Conservation (phyloP, 2,888 invertebrate species). For the Myathropa florea region DNA sequence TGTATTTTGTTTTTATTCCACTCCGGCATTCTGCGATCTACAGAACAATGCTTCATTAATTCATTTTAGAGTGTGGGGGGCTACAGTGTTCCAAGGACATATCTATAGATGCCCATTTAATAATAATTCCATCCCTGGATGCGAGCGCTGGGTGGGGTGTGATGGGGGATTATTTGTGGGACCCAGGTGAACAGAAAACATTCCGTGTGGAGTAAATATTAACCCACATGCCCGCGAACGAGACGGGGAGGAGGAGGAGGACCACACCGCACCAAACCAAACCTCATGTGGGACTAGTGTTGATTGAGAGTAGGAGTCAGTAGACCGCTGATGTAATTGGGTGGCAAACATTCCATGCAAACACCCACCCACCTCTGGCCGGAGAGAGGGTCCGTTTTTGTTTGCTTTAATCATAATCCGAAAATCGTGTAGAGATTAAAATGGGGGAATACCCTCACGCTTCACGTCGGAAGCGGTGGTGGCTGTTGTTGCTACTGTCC, state of each 20-base stretch:
- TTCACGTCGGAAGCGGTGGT: not conserved
- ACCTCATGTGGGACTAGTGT: conserved; percentile 24
- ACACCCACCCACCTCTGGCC: conserved; percentile 6
- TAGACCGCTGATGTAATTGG: conserved; percentile 42
- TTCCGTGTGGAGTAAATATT: conserved; percentile 43
- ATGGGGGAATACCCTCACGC: conserved; percentile 9
- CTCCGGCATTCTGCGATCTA: conserved; percentile 8
- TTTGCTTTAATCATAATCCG: conserved; percentile 62
- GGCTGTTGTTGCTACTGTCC: conserved; percentile 42
- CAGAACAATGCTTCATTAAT: conserved; percentile 59
- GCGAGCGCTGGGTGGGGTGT: not conserved
- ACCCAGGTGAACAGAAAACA: conserved; percentile 61
- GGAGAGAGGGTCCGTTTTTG: not conserved
- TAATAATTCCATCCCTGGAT: conserved; percentile 51
- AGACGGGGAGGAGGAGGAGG: not conserved
- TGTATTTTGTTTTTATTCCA: conserved; percentile 44
- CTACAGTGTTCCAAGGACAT: conserved; percentile 12
- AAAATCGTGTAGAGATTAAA: conserved; percentile 69
- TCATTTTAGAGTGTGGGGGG: conserved; percentile 36
- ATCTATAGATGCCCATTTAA: conserved; percentile 58
- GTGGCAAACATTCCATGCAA: conserved; percentile 23
- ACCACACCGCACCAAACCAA: not conserved
- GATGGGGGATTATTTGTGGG: conserved; percentile 54
- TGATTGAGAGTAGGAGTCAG: conserved; percentile 1
- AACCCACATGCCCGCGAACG: conserved; percentile 24